Base-by-base conservation (phyloP, 1,140 invertebrate genomes). In the Drosophila subobscura region DNA sequence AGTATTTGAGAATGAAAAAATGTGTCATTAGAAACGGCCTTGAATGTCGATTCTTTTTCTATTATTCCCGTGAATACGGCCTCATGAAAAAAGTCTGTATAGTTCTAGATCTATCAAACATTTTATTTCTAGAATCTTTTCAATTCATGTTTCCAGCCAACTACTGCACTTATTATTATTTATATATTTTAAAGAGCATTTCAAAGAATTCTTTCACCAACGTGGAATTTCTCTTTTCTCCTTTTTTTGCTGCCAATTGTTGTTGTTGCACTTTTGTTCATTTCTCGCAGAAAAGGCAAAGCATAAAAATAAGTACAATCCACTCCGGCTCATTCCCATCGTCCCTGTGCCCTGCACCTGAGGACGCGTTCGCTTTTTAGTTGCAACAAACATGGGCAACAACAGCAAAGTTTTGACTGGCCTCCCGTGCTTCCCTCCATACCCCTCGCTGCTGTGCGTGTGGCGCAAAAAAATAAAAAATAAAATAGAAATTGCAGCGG, bases 251-350 rank as follows among this genome's bases (percentile, higher is more conserved):
- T 70, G 52, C 47, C 57, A 77, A 77, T 61, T 75, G 74, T 68
- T 75, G 74, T 68, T 67, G 46, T 58, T 66, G 52, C 60, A 71
- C 47, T 65, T 37, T 66, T 73, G 72, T 66, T 75, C 51, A 45
- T 60, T 75, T 75, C 55, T 59, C 60, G 60, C 60, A 51, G 47
- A 44, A 58, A 66, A 53, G 59, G 60, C 73, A 77, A 61, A 56
- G 73, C 56, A 74, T 71, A 61, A 75, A 76, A 67, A 74, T 75
- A 75, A 60, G 61, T 68, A 59, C 42, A 76, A 46, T 61, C 29
- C 20, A 7, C n/a, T 23, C 33, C 44, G n/a, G 51, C 27, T 22
- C 22, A 5, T 12, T 16, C 16, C 57, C 40, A 27, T 56, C 22
- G 45, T 46, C 22, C 44, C n/a, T 8, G 42, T 42, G 23, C 44